Percentiles rank a stretch among this genome's conserved stretches.
Conservation (phyloP, 2,113 vertebrate genomes). For the Sebastes fasciatus region DNA sequence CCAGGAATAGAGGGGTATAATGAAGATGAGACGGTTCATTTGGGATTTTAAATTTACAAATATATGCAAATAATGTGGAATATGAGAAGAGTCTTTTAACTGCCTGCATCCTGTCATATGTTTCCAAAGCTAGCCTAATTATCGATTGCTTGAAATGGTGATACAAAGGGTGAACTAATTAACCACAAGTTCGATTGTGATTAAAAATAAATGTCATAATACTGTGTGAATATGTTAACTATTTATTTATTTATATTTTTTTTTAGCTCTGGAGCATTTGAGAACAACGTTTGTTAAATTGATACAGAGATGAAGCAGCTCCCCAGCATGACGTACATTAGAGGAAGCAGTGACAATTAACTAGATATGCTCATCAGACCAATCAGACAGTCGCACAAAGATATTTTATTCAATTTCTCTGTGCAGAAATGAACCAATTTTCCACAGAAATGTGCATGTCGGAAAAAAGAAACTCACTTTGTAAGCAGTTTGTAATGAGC, state of each 20-base stretch:
- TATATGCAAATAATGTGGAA: slow-evolving; percentile 42
- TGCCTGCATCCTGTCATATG: slow-evolving; percentile 12
- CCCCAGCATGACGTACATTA: slow-evolving; percentile 37
- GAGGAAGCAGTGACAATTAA: slow-evolving; percentile 27
- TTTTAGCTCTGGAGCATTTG: background rate
- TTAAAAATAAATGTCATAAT: slow-evolving; percentile 37
- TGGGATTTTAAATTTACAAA: slow-evolving; percentile 52
- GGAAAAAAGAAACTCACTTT: slow-evolving; percentile 1
- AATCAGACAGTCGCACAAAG: slow-evolving; percentile 11
- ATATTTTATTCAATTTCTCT: slow-evolving; percentile 32
- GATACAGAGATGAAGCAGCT: slow-evolving; percentile 12
- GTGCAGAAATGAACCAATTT: slow-evolving; percentile 26
- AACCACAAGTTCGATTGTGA: slow-evolving; percentile 30
- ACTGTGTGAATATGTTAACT: background rate
- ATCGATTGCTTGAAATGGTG: slow-evolving; percentile 38
- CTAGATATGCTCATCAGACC: slow-evolving; percentile 26
- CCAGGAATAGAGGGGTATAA: slow-evolving; percentile 48
- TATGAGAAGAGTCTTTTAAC: slow-evolving; percentile 24
- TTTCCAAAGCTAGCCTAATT: slow-evolving; percentile 47
- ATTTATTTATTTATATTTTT: slow-evolving; percentile 1
- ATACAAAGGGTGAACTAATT: slow-evolving; percentile 35
- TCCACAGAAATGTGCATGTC: slow-evolving; percentile 9
- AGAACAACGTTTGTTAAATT: background rate
- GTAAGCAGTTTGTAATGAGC: slow-evolving; percentile 39
- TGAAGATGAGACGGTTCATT: slow-evolving; percentile 56